Conservation (phyloP, 2,113 vertebrate genomes). For the Mellivora capensis region DNA sequence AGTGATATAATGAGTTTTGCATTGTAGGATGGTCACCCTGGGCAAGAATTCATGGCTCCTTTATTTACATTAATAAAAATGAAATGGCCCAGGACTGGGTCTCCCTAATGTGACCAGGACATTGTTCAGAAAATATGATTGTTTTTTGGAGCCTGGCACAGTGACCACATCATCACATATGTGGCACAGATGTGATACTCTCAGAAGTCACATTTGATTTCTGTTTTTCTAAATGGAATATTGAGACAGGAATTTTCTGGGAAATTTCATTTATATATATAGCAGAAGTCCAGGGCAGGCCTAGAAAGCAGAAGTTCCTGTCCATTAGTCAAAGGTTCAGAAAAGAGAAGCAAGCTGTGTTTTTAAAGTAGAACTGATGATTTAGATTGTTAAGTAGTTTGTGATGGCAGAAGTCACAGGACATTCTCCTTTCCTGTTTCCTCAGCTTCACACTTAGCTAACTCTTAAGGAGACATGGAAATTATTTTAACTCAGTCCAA, state of each 20-base stretch:
- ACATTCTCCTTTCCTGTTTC: not conserved
- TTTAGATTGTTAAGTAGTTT: not conserved
- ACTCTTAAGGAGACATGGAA: not conserved
- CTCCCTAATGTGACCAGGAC: not conserved
- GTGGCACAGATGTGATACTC: not conserved
- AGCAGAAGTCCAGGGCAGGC: not conserved
- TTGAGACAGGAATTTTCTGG: not conserved
- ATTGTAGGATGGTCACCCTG: not conserved
- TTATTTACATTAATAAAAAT: not conserved
- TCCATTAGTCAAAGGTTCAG: not conserved
- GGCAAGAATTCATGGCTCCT: not conserved
- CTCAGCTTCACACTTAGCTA: not conserved
- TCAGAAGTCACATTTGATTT: not conserved
- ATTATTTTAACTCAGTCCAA: not conserved
- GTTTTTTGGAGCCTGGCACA: not conserved
- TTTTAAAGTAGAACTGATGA: not conserved
- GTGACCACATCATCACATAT: not conserved
- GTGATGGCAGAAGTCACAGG: constrained; percentile 7
- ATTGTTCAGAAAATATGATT: not conserved
- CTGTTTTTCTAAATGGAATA: constrained; percentile 13
- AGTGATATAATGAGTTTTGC: not conserved
- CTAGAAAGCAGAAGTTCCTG: constrained; percentile 49
- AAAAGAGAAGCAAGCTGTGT: not conserved
- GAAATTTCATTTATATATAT: not conserved
- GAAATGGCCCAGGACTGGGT: not conserved